Evolutionary conservation across 2,888 invertebrate species (phyloP), one percentile per base, ranked within the genome.

Genomic region (Apoderus coryli): DNA sequence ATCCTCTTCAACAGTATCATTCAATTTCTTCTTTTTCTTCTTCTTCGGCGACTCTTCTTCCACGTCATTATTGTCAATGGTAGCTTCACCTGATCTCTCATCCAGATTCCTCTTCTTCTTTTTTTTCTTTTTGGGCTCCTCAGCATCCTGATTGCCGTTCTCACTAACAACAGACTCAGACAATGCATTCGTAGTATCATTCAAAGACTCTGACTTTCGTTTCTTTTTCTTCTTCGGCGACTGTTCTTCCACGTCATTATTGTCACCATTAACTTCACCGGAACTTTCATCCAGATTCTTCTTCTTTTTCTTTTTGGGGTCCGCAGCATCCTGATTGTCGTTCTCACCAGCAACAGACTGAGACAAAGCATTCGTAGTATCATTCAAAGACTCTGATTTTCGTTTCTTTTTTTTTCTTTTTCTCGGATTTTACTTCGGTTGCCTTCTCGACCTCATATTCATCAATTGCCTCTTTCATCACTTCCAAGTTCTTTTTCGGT

Each of bases 401-500:
- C 15, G 49, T 56, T 49, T 44, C 43, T 34, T 44, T 39, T 65
- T 68, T 48, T 66, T 52, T 31, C 48, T 49, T n/a, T n/a, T n/a
- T n/a, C n/a, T n/a, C n/a, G n/a, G n/a, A n/a, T n/a, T n/a, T n/a
- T n/a, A n/a, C n/a, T n/a, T n/a, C n/a, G n/a, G n/a, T n/a, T n/a
- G n/a, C n/a, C n/a, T n/a, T n/a, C n/a, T 33, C 27, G n/a, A 39
- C 33, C 35, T 47, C 41, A 22, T 48, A 38, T 30, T 54, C 54
- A 30, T 76, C 75, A 22, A 88, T 63, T 0, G 98, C 96, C 52
- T 88, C 84, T 47, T 79, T 74, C 96, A 98, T 98, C 0, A 95
- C 96, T 33, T 95, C 96, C 22, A 90, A 69, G 57, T 99, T 98
- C 58, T 95, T 96, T 48, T 81, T 77, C 0, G 96, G 96, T 35